Evolutionary conservation across 2,113 vertebrate genomes (phyloP).

Genomic region (Mionectes macconnelli): DNA sequence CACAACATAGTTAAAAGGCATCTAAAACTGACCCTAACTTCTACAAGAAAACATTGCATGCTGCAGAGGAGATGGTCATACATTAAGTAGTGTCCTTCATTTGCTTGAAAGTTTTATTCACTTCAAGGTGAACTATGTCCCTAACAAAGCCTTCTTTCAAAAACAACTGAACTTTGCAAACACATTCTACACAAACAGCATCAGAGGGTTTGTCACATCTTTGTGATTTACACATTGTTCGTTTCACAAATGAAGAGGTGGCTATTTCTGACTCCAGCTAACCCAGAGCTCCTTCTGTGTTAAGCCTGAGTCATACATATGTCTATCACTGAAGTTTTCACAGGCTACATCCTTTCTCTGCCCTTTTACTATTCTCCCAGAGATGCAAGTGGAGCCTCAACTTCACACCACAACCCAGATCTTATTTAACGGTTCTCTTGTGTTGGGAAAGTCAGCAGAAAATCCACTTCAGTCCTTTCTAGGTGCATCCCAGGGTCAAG

Average conservation of each 20-base stretch:
- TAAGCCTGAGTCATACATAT: background rate
- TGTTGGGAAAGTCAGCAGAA: background rate
- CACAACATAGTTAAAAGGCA: background rate
- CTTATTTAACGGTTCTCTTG: background rate
- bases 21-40: background rate
- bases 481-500: background rate
- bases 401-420: background rate
- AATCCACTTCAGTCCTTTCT: background rate
- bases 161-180: background rate
- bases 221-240: fast-evolving
- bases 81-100: background rate
- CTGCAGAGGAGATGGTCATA: background rate
- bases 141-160: background rate
- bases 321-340: background rate
- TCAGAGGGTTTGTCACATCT: background rate
- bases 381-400: background rate
- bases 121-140: background rate
- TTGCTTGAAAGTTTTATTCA: background rate
- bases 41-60: background rate
- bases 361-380: background rate
- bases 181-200: background rate
- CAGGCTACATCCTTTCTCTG: background rate
- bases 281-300: background rate
- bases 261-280: background rate
- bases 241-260: background rate